Evolutionary conservation across 1,140 invertebrate species (phyloP), one percentile per base, ranked within the genome.

Genomic region (Neocloeon triangulifer): DNA sequence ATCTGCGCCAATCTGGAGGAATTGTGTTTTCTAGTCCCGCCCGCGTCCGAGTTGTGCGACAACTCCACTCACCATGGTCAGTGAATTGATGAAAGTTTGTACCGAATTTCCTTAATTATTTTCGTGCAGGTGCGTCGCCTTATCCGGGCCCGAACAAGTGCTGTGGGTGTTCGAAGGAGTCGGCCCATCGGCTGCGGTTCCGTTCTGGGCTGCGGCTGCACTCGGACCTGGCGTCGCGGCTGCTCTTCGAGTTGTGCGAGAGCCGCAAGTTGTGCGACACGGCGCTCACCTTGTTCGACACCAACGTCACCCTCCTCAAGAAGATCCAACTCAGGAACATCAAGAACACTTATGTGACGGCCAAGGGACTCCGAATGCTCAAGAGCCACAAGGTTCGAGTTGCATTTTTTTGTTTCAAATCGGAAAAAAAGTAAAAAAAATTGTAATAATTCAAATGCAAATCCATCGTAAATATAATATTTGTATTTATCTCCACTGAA

Each of bases 1-100:
- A 71, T 76, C 34, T 72, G 69, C 48, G 64, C 69, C 37, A 72
- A 75, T 49, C 54, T 76, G 23, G 47, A 58, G 29, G 53, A 55
- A 14, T 48, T 73, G n/a, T 70, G 64, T 46, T 55, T 66, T 25
- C 43, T 55, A 31, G 15, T 28, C 4, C 14, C 21, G 8, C 14
- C 21, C 13, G 20, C 30, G 4, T 43, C 13, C 41, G n/a, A n/a
- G n/a, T n/a, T n/a, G n/a, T n/a, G n/a, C n/a, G n/a, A n/a, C n/a
- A n/a, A n/a, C n/a, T n/a, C n/a, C n/a, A n/a, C n/a, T n/a, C n/a
- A n/a, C n/a, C n/a, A n/a, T n/a, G n/a, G n/a, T n/a, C n/a, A n/a
- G n/a, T n/a, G n/a, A n/a, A n/a, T n/a, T n/a, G n/a, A n/a, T n/a
- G n/a, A n/a, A n/a, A n/a, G n/a, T n/a, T n/a, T n/a, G n/a, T n/a